Conservation (phyloP, 2,888 invertebrate species). For the Argynnis bischoffii region DNA sequence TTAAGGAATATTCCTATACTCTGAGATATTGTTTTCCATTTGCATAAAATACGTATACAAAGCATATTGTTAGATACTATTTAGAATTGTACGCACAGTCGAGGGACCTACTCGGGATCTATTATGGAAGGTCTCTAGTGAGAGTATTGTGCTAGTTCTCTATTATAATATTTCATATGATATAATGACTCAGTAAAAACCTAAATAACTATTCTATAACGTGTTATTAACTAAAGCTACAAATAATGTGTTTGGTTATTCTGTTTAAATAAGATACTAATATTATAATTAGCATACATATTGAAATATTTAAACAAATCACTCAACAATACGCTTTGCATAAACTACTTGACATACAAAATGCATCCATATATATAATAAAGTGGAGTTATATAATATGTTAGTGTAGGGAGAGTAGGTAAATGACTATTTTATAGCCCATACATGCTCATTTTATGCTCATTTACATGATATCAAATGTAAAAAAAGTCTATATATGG, state of each 20-base stretch:
- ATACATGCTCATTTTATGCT: too few relatives aligned
- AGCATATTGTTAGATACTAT: slow-evolving; percentile 7
- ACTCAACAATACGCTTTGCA: too few relatives aligned
- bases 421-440: too few relatives aligned
- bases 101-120: slow-evolving; percentile 20
- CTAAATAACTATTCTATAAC: neutral
- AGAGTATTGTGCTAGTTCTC: slow-evolving; percentile 19
- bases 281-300: too few relatives aligned
- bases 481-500: too few relatives aligned
- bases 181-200: slow-evolving; percentile 3
- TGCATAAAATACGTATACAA: slow-evolving; percentile 2
- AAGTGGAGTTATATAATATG: too few relatives aligned
- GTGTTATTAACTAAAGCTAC: neutral
- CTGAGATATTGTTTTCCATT: neutral
- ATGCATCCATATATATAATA: neutral
- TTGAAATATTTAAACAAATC: too few relatives aligned
- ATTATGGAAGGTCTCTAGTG: slow-evolving; percentile 23
- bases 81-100: slow-evolving; percentile 23
- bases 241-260: too few relatives aligned
- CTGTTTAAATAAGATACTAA: neutral
- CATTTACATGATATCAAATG: too few relatives aligned
- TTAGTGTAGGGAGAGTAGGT: too few relatives aligned
- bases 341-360: too few relatives aligned
- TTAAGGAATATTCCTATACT: neutral
- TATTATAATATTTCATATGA: slow-evolving; percentile 20